Evolutionary conservation across 2,888 invertebrate genomes (phyloP).

Genomic region (Aspidiotus destructor): DNA sequence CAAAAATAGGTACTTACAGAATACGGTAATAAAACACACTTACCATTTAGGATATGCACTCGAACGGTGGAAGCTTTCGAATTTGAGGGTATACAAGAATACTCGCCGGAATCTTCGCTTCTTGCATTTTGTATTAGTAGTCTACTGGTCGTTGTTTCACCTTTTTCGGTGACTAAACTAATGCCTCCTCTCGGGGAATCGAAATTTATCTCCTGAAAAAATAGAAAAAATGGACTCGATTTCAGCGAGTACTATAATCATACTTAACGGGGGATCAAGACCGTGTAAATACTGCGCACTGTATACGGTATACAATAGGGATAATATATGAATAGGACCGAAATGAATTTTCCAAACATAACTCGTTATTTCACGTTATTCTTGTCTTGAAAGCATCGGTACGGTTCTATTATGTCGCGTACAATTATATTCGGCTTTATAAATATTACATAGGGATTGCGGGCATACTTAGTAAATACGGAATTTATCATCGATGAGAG

Average conservation of each 20-base stretch:
- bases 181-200: constrained; percentile 81
- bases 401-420: too few relatives aligned
- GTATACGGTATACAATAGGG: neutral
- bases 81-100: constrained; percentile 76
- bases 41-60: constrained; percentile 80
- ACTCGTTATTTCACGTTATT: too few relatives aligned
- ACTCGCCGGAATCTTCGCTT: constrained; percentile 67
- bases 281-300: neutral
- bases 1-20: too few relatives aligned
- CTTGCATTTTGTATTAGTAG: constrained; percentile 72
- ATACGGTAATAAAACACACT: constrained; percentile 40
- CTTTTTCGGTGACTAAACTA: constrained; percentile 77
- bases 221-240: constrained; percentile 34
- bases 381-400: too few relatives aligned
- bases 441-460: too few relatives aligned
- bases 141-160: constrained; percentile 69
- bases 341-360: neutral
- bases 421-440: too few relatives aligned
- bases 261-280: too few relatives aligned
- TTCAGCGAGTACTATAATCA: constrained; percentile 5
- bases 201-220: constrained; percentile 72
- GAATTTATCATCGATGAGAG: too few relatives aligned
- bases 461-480: too few relatives aligned
- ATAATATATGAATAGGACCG: neutral
- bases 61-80: constrained; percentile 67